Conservation (phyloP, 30 jellyfish, hydroid and myxozoan species). For the Phacellophora camtschatica region DNA sequence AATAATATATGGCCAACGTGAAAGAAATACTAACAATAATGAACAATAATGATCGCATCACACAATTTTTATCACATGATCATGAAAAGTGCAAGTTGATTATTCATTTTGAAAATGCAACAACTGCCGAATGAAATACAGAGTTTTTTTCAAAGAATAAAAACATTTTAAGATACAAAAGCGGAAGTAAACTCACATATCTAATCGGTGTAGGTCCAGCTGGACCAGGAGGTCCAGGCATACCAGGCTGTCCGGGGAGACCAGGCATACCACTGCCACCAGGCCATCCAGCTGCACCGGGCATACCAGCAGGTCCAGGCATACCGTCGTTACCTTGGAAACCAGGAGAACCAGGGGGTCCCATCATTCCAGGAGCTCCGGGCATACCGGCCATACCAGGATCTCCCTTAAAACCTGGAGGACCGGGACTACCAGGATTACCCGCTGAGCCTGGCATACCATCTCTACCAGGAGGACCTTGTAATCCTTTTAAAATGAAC, state of each 20-base stretch:
- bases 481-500: conserved; percentile 94
- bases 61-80: too few relatives aligned
- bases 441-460: conserved; percentile 99
- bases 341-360: conserved; percentile 98
- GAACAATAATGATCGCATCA: too few relatives aligned
- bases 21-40: too few relatives aligned
- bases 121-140: too few relatives aligned
- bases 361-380: conserved; percentile 94
- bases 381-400: conserved; percentile 95
- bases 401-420: conserved; percentile 97
- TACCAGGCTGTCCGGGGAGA: conserved; percentile 98
- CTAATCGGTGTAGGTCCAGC: conserved; percentile 99
- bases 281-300: conserved; percentile 99
- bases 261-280: conserved; percentile 99
- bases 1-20: too few relatives aligned
- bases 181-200: conserved; percentile 78
- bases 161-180: too few relatives aligned
- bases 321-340: conserved; percentile 96
- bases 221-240: conserved; percentile 98
- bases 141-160: too few relatives aligned
- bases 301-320: conserved; percentile 98
- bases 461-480: conserved; percentile 99
- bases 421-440: conserved; percentile 99
- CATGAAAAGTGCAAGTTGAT: too few relatives aligned
- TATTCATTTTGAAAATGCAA: too few relatives aligned